Conservation (phyloP, 2,888 invertebrate genomes). For the Xestia c-nigrum region DNA sequence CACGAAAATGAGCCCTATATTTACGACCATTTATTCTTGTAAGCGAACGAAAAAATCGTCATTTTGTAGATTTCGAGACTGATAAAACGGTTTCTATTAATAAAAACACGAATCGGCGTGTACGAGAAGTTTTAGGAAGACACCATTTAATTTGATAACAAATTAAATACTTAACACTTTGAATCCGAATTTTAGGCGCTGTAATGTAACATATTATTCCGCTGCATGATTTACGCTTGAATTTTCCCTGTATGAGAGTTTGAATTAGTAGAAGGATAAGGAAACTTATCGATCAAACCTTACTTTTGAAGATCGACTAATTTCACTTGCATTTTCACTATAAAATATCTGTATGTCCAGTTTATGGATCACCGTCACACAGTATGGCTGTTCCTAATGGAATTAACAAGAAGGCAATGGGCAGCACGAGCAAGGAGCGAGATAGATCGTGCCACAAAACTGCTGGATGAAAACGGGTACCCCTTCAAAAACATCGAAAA, state of each 20-base stretch:
- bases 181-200: background rate
- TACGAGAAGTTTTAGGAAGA: constrained; percentile 52
- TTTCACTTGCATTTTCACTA: background rate
- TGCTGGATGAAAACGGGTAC: constrained; percentile 78
- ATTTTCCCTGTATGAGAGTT: background rate
- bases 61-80: constrained; percentile 71
- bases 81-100: constrained; percentile 79
- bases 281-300: background rate
- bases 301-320: background rate
- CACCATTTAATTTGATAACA: constrained; percentile 47
- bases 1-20: constrained; percentile 85
- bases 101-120: constrained; percentile 73
- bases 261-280: background rate
- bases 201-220: background rate
- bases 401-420: constrained; percentile 92
- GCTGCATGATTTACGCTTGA: background rate
- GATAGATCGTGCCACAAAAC: constrained; percentile 74
- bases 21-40: constrained; percentile 81
- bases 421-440: constrained; percentile 80
- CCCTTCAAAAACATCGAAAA: constrained; percentile 90
- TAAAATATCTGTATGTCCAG: constrained; percentile 67
- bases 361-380: constrained; percentile 76
- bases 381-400: constrained; percentile 93
- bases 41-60: constrained; percentile 74
- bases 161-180: background rate